A percentile compares a stretch with the other conserved stretches of the same genome.
Evolutionary conservation across 2,113 vertebrate species (phyloP).

Genomic region (Malurus melanocephalus): DNA sequence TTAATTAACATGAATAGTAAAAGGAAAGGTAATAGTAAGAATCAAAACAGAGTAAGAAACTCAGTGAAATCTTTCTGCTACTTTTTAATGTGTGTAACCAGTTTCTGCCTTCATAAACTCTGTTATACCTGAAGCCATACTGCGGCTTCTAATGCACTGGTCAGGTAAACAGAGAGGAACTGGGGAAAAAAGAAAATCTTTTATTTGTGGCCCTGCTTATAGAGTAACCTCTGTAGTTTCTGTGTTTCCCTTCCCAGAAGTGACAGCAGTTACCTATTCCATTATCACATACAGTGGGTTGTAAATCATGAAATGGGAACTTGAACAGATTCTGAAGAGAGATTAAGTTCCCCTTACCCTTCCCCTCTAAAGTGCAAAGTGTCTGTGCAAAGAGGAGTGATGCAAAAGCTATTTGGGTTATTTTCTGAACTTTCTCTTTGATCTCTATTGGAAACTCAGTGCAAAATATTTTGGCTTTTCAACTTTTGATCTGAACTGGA

Average conservation of each 20-base stretch:
- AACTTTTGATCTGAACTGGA: neutral
- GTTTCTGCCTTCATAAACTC: neutral
- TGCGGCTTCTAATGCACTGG: neutral
- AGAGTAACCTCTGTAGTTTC: neutral
- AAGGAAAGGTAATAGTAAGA: neutral
- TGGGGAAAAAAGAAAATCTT: neutral
- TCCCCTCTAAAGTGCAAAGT: neutral
- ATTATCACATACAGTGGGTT: neutral
- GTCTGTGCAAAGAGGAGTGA: neutral
- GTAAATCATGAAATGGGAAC: conserved; percentile 6
- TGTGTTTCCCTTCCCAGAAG: neutral
- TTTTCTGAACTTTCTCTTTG: neutral
- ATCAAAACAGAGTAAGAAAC: neutral
- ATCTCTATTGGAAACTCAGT: neutral
- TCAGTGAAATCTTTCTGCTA: neutral
- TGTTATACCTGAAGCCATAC: neutral
- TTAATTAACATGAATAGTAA: neutral
- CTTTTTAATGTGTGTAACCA: rapidly evolving
- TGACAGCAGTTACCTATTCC: neutral
- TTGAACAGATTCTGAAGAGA: neutral
- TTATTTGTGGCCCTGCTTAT: neutral
- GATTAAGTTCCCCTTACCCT: neutral
- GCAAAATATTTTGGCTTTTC: neutral
- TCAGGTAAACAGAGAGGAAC: neutral
- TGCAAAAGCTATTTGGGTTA: neutral